Conservation (phyloP, 2,113 vertebrate genomes). For the Neotoma lepida region DNA sequence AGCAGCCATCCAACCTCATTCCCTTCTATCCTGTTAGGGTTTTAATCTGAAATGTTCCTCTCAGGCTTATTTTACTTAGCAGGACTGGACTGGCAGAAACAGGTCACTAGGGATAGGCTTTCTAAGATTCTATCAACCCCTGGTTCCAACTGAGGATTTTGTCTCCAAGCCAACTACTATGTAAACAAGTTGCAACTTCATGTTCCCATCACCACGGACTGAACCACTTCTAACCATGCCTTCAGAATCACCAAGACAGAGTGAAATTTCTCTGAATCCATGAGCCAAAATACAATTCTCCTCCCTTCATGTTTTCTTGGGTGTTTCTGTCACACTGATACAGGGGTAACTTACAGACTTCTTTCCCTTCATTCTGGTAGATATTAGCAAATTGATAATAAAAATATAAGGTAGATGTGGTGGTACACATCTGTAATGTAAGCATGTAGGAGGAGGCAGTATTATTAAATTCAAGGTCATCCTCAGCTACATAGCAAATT, state of each 20-base stretch:
- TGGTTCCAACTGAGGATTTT: background rate
- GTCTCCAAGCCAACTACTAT: background rate
- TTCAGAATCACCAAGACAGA: background rate
- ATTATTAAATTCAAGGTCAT: background rate
- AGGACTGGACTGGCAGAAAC: background rate
- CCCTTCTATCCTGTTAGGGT: background rate
- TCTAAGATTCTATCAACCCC: background rate
- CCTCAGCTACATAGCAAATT: background rate
- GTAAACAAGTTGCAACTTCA: background rate
- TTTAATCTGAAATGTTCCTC: background rate
- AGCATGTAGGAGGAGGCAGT: background rate
- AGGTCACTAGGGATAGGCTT: background rate
- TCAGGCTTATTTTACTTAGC: background rate
- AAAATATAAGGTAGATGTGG: background rate
- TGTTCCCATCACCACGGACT: background rate
- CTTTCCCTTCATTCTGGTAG: background rate
- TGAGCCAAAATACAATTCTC: background rate
- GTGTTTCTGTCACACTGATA: background rate
- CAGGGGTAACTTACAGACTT: background rate
- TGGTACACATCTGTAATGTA: background rate
- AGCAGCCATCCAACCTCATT: background rate
- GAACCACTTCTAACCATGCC: background rate
- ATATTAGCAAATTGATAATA: background rate
- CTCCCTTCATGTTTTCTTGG: background rate
- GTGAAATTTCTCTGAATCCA: background rate